phyloP scores from a whole-genome alignment of 2,113 vertebrate genomes.

The Lophura nycthemera region DNA sequence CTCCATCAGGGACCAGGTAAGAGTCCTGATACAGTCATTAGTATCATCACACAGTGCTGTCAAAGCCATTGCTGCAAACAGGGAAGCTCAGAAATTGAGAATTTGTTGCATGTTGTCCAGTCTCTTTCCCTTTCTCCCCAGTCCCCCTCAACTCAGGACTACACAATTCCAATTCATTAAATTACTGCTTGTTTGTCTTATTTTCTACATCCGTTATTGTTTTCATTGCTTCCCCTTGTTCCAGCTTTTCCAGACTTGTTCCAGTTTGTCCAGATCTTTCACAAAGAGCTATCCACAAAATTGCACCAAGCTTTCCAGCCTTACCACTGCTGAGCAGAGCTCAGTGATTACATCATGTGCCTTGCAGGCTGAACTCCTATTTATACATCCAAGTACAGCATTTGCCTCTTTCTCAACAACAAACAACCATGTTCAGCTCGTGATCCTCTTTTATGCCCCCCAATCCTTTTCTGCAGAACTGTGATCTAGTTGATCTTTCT shows the following conservation, averaged over 20 bases:
- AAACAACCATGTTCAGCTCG: constrained; percentile 37
- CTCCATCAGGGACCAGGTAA: background rate
- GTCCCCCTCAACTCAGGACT: background rate
- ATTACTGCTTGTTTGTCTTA: background rate
- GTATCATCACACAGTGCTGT: background rate
- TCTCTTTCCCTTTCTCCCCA: background rate
- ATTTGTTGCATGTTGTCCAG: background rate
- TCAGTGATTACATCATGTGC: constrained; percentile 55
- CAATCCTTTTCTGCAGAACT: constrained; percentile 26
- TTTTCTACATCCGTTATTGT: background rate
- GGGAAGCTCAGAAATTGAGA: background rate
- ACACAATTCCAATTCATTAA: background rate
- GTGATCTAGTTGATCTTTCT: constrained; percentile 60
- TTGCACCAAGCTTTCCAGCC: background rate
- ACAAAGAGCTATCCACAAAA: background rate
- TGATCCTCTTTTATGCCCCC: constrained; percentile 45
- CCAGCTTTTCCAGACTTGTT: background rate
- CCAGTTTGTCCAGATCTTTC: background rate
- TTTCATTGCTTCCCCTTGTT: background rate
- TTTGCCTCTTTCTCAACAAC: constrained; percentile 45
- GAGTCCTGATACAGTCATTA: background rate
- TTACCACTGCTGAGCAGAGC: background rate
- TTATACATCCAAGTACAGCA: constrained; percentile 49
- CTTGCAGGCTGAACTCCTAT: constrained; percentile 61
- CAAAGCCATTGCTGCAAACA: background rate